A percentile compares a stretch with the other conserved stretches of the same genome.
These are phyloP conservation scores for Aphelinus atriplicis DNA, from an alignment of 1,140 invertebrate species.

Conservation along the genomic window DNA sequence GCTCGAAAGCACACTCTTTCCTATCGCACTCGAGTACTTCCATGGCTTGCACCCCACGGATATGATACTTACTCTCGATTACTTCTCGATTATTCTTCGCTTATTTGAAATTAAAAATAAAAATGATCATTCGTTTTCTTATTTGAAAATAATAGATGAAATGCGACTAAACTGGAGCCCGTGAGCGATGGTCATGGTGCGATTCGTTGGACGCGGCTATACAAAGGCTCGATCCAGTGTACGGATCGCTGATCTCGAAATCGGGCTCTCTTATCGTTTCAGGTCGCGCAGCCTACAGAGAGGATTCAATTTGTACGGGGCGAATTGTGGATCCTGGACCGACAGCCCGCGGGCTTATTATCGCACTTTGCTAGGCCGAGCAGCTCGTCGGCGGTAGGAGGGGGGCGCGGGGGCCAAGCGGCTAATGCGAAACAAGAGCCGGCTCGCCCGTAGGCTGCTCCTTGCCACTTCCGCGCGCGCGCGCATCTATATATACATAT, in stretches of 20 bases:
- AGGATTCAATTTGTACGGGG: slow-evolving; percentile 63
- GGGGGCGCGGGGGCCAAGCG: neutral
- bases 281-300: slow-evolving; percentile 48
- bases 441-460: slow-evolving; percentile 24
- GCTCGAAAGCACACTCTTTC: slow-evolving; percentile 47
- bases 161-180: too few relatives aligned
- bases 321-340: slow-evolving; percentile 61
- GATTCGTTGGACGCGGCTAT: too few relatives aligned
- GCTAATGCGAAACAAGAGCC: slow-evolving; percentile 49
- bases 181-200: too few relatives aligned
- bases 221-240: slow-evolving; percentile 55
- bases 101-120: too few relatives aligned
- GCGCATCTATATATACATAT: neutral
- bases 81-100: too few relatives aligned
- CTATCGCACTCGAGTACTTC: too few relatives aligned
- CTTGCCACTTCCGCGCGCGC: neutral
- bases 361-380: slow-evolving; percentile 58
- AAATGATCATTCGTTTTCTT: too few relatives aligned
- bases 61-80: too few relatives aligned
- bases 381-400: neutral
- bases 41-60: too few relatives aligned
- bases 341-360: slow-evolving; percentile 64
- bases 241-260: slow-evolving; percentile 63
- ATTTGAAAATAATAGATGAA: too few relatives aligned
- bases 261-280: slow-evolving; percentile 45